phyloP scores from a whole-genome alignment of 2,113 vertebrate genomes.

The Kobus ellipsiprymnus region DNA sequence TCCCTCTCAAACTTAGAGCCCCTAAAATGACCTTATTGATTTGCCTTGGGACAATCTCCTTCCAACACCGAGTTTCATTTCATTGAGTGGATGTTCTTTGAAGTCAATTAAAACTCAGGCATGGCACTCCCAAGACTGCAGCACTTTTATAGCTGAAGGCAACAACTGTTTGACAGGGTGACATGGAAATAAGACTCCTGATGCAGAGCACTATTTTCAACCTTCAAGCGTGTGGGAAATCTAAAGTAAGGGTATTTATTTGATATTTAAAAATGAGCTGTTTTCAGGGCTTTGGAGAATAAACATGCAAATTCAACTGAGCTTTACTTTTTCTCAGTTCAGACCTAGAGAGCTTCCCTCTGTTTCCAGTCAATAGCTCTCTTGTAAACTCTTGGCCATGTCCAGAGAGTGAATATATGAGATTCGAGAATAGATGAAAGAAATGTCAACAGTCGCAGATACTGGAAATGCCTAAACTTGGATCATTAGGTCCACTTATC shows the following conservation, averaged over 20 bases:
- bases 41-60: constrained; percentile 17
- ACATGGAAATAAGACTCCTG: neutral
- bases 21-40: constrained; percentile 28
- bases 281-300: neutral
- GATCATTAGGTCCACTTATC: fast-evolving
- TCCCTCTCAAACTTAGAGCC: neutral
- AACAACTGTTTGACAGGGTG: neutral
- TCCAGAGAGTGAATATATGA: neutral
- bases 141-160: constrained; percentile 22
- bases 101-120: constrained; percentile 51
- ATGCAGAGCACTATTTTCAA: neutral
- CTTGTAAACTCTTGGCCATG: neutral
- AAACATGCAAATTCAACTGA: neutral
- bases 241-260: neutral
- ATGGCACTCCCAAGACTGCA: neutral
- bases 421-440: neutral
- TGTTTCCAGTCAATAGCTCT: neutral
- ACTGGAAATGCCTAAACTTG: neutral
- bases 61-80: neutral
- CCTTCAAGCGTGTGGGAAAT: neutral
- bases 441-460: neutral
- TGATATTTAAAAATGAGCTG: constrained; percentile 35
- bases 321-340: neutral
- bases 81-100: constrained; percentile 18
- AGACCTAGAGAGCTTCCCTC: neutral